Conservation (phyloP, 2,888 invertebrate genomes). For the Anodontia alba region DNA sequence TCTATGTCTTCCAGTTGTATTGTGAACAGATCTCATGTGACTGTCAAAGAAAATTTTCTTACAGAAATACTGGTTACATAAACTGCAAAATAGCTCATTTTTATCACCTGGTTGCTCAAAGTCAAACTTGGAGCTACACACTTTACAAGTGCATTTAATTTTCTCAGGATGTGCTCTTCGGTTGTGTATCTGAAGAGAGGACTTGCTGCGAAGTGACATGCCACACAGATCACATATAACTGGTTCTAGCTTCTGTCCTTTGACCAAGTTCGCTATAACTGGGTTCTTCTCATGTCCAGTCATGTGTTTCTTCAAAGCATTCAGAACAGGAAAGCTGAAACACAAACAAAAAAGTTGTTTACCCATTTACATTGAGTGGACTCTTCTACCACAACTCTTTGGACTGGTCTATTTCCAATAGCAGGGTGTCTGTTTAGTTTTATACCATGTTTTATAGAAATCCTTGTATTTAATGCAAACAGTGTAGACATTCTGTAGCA, state of each 20-base stretch:
- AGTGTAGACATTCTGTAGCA: no score
- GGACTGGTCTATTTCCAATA: no score
- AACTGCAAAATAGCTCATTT: background rate
- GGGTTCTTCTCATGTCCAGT: background rate
- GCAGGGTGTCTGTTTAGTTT: no score
- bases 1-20: background rate
- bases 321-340: background rate
- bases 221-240: background rate
- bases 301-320: background rate
- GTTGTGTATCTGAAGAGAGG: background rate
- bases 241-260: background rate
- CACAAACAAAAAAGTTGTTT: background rate
- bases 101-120: background rate
- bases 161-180: constrained; percentile 7
- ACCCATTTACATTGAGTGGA: no score
- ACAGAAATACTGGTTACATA: constrained; percentile 13
- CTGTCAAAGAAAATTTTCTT: background rate
- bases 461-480: no score
- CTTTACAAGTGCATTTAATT: constrained; percentile 6
- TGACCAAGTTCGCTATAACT: background rate
- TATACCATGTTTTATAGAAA: no score
- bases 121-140: background rate
- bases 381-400: no score
- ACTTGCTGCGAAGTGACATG: background rate
- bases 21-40: constrained; percentile 6